Evolutionary conservation across 1,140 invertebrate species (phyloP).

Genomic region (Nasonia longicornis): DNA sequence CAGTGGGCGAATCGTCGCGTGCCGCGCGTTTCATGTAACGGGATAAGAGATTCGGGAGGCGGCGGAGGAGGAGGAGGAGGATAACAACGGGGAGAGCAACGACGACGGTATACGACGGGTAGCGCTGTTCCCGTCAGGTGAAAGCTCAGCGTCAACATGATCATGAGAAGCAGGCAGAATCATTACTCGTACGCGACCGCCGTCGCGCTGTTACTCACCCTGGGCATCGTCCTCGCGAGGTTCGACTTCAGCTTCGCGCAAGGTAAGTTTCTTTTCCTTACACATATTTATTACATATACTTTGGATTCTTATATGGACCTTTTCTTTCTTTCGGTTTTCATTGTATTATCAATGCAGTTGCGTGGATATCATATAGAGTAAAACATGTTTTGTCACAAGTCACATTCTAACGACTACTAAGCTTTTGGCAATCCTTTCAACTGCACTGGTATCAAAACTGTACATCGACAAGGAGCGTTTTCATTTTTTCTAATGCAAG

Average conservation of each 20-base stretch:
- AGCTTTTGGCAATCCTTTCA: background rate
- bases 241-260: slow-evolving; percentile 61
- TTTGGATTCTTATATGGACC: background rate
- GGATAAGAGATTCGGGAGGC: background rate
- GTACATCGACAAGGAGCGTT: background rate
- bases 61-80: slow-evolving; percentile 18
- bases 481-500: background rate
- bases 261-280: slow-evolving; percentile 59
- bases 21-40: background rate
- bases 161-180: background rate
- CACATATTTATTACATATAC: background rate
- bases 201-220: slow-evolving; percentile 42
- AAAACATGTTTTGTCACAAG: background rate
- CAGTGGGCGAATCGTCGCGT: background rate
- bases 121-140: background rate
- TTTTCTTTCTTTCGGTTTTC: background rate
- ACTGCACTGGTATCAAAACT: background rate
- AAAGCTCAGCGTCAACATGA: slow-evolving; percentile 26
- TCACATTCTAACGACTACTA: too few species aligned
- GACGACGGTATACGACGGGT: slow-evolving; percentile 46
- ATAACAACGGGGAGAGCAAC: background rate
- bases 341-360: background rate
- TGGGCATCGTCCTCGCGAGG: slow-evolving; percentile 54
- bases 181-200: slow-evolving; percentile 52
- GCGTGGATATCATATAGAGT: background rate